Evolutionary conservation across 2,888 invertebrate genomes (phyloP).

Genomic region (Diaphora mendica): DNA sequence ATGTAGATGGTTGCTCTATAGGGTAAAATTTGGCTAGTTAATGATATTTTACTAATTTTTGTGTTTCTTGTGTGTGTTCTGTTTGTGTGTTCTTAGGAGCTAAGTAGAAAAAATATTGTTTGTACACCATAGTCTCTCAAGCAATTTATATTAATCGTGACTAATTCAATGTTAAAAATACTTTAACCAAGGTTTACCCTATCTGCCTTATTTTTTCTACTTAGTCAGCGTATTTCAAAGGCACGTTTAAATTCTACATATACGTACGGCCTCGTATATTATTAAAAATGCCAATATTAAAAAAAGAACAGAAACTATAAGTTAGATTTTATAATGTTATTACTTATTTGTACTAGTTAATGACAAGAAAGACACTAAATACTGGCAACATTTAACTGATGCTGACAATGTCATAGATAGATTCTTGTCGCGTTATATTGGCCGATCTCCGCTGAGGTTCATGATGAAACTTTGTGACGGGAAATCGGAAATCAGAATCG

Average conservation of each 20-base stretch:
- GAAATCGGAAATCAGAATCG: slow-evolving; percentile 15
- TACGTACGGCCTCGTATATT: neutral
- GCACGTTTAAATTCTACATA: too few species aligned
- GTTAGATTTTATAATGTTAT: too few species aligned
- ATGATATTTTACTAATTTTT: neutral
- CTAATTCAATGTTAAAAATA: neutral
- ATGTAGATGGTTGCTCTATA: neutral
- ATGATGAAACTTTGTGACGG: slow-evolving; percentile 5
- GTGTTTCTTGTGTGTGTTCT: too few species aligned
- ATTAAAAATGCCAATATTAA: neutral
- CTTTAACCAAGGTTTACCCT: neutral
- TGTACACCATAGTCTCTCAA: too few species aligned
- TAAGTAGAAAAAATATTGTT: too few species aligned
- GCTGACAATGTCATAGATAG: neutral
- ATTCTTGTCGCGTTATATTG: neutral
- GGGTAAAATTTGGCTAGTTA: neutral
- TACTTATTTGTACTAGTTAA: too few species aligned
- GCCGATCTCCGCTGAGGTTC: neutral
- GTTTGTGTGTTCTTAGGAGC: neutral
- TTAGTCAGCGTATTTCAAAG: too few species aligned
- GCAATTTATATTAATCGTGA: too few species aligned
- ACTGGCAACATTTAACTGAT: neutral
- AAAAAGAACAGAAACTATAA: neutral
- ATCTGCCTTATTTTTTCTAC: too few species aligned
- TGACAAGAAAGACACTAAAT: neutral